A percentile compares a stretch with the other conserved stretches of the same genome.
Evolutionary conservation across 2,888 invertebrate species (phyloP).

Genomic region (Plagiodera versicolora): DNA sequence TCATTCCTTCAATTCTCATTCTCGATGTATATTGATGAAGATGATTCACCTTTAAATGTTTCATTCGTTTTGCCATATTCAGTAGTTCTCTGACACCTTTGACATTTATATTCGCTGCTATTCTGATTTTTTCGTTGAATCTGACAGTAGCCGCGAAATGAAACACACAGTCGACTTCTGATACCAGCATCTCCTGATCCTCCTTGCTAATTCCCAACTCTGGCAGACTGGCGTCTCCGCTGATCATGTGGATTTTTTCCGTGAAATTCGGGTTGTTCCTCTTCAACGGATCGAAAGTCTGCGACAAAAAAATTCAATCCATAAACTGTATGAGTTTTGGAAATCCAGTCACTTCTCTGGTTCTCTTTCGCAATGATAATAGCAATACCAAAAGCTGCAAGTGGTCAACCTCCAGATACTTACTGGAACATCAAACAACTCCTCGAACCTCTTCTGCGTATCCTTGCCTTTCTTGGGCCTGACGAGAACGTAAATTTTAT

Average conservation of each 20-base stretch:
- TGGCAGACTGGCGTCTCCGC: slow-evolving; percentile 60
- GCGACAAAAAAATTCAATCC: too few species aligned
- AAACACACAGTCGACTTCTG: slow-evolving; percentile 68
- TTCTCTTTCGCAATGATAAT: too few species aligned
- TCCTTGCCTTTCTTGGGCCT: slow-evolving; percentile 62
- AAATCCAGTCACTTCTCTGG: too few species aligned
- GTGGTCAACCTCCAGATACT: slow-evolving; percentile 32
- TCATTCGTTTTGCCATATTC: slow-evolving; percentile 66
- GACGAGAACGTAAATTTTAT: slow-evolving; percentile 59
- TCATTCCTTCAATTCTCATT: too few species aligned
- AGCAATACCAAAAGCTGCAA: too few species aligned
- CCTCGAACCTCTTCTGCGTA: slow-evolving; percentile 51
- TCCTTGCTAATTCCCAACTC: slow-evolving; percentile 58
- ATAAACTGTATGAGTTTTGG: too few species aligned
- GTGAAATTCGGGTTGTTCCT: slow-evolving; percentile 57
- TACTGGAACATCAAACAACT: slow-evolving; percentile 65
- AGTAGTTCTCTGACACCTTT: slow-evolving; percentile 66
- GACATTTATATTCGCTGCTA: slow-evolving; percentile 71
- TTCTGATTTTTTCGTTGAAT: slow-evolving; percentile 71
- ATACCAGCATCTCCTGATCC: slow-evolving; percentile 51
- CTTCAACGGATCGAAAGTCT: slow-evolving; percentile 50
- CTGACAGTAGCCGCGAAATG: slow-evolving; percentile 77
- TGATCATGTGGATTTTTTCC: slow-evolving; percentile 61
- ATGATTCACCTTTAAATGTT: slow-evolving; percentile 61
- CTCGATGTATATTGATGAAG: too few species aligned